These are phyloP conservation scores for Vulpes lagopus DNA, from an alignment of 2,113 vertebrate species.

Conservation along the genomic window DNA sequence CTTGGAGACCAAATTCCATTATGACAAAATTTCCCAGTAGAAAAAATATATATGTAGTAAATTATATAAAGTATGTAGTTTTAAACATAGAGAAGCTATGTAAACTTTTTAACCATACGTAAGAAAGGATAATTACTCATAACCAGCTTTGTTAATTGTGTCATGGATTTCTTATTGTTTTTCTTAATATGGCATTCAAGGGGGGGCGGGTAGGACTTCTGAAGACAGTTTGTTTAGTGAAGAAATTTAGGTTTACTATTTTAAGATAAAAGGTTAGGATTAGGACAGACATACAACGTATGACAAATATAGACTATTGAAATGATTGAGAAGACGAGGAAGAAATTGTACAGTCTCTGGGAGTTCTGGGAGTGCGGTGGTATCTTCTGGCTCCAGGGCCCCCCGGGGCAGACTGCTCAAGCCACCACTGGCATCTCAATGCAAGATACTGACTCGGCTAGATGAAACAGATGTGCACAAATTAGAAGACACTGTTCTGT, in stretches of 20 bases:
- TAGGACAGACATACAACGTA: not conserved
- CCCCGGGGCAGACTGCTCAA: rapidly evolving
- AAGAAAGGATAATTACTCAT: not conserved
- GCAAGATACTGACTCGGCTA: rapidly evolving
- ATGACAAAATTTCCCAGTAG: not conserved
- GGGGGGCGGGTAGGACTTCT: not conserved
- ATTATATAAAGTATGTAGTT: not conserved
- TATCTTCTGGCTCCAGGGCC: not conserved
- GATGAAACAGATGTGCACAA: too few relatives aligned
- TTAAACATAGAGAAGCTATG: not conserved
- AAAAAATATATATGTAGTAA: not conserved
- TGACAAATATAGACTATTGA: not conserved
- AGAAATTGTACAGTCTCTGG: not conserved
- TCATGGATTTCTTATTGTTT: not conserved
- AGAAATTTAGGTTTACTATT: conserved; percentile 4
- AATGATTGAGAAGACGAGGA: not conserved
- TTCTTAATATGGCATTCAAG: not conserved
- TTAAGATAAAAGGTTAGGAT: conserved; percentile 32
- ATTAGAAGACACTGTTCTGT: rapidly evolving
- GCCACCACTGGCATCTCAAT: too few relatives aligned
- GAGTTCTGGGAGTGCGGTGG: not conserved
- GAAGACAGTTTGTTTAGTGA: not conserved
- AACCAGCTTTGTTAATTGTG: not conserved
- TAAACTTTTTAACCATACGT: not conserved
- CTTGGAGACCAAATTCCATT: not conserved